Conservation (phyloP, 2,797 vertebrate genomes). For the Heliangelus exortis region DNA sequence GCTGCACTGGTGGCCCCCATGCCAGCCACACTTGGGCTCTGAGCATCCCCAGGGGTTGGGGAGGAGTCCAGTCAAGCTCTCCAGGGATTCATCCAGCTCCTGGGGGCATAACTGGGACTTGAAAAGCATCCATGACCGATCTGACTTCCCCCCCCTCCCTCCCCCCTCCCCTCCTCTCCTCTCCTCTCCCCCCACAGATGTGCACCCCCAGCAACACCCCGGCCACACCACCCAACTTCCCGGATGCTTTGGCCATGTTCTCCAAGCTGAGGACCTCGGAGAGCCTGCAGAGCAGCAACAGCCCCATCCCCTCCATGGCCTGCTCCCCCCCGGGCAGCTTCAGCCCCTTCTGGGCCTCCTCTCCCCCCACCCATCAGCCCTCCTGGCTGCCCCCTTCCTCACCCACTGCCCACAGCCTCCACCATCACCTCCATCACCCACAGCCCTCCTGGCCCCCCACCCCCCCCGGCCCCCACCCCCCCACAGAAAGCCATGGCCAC, state of each 20-base stretch:
- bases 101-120: background rate
- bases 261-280: constrained; percentile 92
- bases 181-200: constrained; percentile 80
- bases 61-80: background rate
- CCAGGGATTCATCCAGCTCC: fast-evolving
- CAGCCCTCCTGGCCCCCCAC: constrained; percentile 87
- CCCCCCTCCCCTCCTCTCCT: too few relatives aligned
- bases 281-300: constrained; percentile 75
- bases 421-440: constrained; percentile 84
- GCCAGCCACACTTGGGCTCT: background rate
- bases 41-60: background rate
- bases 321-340: constrained; percentile 85
- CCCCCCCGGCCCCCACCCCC: constrained; percentile 74
- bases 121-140: fast-evolving
- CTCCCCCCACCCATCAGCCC: constrained; percentile 86
- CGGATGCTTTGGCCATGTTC: constrained; percentile 94
- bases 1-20: background rate
- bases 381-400: constrained; percentile 87
- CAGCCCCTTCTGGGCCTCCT: constrained; percentile 90
- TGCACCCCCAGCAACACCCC: constrained; percentile 95
- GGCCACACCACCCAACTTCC: constrained; percentile 94
- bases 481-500: constrained; percentile 86
- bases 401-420: constrained; percentile 81
- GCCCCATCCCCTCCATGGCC: constrained; percentile 81
- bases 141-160: background rate